These are phyloP conservation scores for Gerris lacustris DNA, from an alignment of 2,888 invertebrate genomes.

Conservation along the genomic window DNA sequence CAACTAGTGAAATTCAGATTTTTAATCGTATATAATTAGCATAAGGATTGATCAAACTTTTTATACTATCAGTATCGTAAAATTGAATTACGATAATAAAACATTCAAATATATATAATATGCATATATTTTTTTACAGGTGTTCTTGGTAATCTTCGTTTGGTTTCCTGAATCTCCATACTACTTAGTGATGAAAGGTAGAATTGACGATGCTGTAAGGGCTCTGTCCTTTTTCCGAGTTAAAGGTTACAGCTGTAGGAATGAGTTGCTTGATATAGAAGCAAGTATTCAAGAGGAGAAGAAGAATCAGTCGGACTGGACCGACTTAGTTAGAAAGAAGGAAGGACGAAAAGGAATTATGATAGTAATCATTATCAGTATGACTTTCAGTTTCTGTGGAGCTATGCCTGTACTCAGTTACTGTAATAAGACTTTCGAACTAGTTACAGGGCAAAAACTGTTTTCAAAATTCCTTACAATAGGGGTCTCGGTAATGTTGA, in stretches of 20 bases:
- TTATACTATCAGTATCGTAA: no score
- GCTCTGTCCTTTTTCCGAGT: slow-evolving; percentile 25
- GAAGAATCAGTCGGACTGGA: slow-evolving; percentile 18
- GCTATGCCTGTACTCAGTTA: slow-evolving; percentile 26
- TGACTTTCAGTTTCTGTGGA: slow-evolving; percentile 25
- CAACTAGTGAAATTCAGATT: no score
- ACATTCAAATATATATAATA: no score
- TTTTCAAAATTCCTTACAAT: slow-evolving; percentile 24
- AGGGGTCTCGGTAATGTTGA: slow-evolving; percentile 23
- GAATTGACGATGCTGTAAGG: slow-evolving; percentile 32
- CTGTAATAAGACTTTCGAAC: slow-evolving; percentile 24
- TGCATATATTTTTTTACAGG: not conserved
- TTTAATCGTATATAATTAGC: no score
- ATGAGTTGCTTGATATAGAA: slow-evolving; percentile 17
- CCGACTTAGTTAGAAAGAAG: slow-evolving; percentile 21
- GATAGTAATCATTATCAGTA: slow-evolving; percentile 17
- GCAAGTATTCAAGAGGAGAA: slow-evolving; percentile 16
- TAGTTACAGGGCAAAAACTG: slow-evolving; percentile 22
- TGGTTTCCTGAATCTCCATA: slow-evolving; percentile 50
- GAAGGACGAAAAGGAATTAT: slow-evolving; percentile 21
- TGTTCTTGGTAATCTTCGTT: not conserved
- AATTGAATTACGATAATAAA: no score
- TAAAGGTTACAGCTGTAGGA: not conserved
- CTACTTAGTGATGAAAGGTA: slow-evolving; percentile 44
- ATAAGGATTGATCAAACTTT: no score